These are phyloP conservation scores for Drosophila saltans DNA, from an alignment of 1,140 invertebrate genomes.

Conservation along the genomic window DNA sequence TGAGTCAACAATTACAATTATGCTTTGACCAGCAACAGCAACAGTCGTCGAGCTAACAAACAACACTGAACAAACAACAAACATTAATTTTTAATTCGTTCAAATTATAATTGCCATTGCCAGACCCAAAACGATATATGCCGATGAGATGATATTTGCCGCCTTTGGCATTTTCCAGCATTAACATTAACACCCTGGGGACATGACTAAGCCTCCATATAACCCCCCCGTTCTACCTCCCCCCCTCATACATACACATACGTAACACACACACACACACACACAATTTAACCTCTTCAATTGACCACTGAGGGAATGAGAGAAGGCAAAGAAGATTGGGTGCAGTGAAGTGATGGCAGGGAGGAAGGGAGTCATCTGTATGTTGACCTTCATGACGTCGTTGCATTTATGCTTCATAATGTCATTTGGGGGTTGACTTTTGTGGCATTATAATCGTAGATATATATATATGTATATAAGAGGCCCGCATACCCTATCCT, in stretches of 20 bases:
- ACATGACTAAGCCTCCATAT: conserved; percentile 58
- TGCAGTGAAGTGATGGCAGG: not conserved
- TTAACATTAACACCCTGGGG: conserved; percentile 67
- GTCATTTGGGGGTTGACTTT: conserved; percentile 36
- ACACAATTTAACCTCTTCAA: conserved; percentile 75
- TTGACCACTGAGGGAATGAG: conserved; percentile 50
- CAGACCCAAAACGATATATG: conserved; percentile 38
- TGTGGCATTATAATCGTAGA: conserved; percentile 2
- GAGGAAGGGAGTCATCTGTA: conserved; percentile 27
- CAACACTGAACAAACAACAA: conserved; percentile 58
- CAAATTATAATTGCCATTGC: conserved; percentile 69
- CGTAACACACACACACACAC: conserved; percentile 35
- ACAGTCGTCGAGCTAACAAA: conserved; percentile 34
- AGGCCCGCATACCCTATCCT: conserved; percentile 48
- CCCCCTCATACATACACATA: conserved; percentile 2
- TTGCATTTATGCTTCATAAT: conserved; percentile 19
- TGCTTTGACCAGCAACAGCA: conserved; percentile 51
- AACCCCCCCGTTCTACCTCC: not conserved
- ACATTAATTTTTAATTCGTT: conserved; percentile 78
- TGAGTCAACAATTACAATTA: conserved; percentile 75
- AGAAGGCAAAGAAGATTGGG: conserved; percentile 1
- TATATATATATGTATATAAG: not conserved
- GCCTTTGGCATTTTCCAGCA: conserved; percentile 57
- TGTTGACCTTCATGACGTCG: conserved; percentile 68
- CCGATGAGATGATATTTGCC: conserved; percentile 25